Conservation (phyloP, 2,113 vertebrate genomes). For the Clarias magur region DNA sequence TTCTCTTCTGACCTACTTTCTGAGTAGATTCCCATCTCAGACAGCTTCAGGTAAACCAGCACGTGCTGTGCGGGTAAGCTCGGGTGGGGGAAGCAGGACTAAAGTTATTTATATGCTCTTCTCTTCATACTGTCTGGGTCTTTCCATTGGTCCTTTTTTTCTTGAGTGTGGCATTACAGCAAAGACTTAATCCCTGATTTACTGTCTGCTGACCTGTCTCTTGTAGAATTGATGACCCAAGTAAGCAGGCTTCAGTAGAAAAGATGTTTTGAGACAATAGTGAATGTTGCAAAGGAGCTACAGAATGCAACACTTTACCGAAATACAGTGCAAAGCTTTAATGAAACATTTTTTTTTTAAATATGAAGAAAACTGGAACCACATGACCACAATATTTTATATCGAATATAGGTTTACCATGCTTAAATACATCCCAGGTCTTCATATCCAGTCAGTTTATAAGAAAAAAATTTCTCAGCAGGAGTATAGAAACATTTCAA, state of each 20-base stretch:
- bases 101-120: conserved; percentile 61
- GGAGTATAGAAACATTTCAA: background rate
- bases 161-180: conserved; percentile 48
- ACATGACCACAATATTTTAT: background rate
- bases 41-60: conserved; percentile 56
- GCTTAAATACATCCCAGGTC: background rate
- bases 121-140: conserved; percentile 58
- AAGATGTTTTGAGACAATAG: background rate
- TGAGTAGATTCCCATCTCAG: conserved; percentile 56
- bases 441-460: background rate
- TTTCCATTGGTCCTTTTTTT: conserved; percentile 26
- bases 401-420: background rate
- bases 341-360: background rate
- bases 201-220: conserved; percentile 54
- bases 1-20: conserved; percentile 70
- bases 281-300: background rate
- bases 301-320: background rate
- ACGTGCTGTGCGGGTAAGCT: conserved; percentile 59
- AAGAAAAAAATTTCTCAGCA: background rate
- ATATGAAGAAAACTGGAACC: background rate
- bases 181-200: conserved; percentile 58
- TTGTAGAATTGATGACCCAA: conserved; percentile 22
- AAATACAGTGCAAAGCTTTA: background rate
- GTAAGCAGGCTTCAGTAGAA: conserved; percentile 9
- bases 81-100: conserved; percentile 46